Base-by-base conservation (phyloP, 92 coral and sea anemone species). In the Porites divaricata region DNA sequence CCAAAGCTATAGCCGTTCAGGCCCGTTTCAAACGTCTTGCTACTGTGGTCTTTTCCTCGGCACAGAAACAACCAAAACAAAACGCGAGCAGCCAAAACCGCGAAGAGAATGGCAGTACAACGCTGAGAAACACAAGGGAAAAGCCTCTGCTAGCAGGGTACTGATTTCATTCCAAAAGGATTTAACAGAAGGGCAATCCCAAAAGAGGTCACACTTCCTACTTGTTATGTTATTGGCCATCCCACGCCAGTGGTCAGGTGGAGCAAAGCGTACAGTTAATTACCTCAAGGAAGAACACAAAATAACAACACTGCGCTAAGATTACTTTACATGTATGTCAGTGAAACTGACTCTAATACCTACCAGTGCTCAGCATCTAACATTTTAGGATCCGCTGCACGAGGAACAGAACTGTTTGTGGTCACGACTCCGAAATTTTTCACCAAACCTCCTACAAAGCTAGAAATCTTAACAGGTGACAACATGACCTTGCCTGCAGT, bases 141-240 rank as follows among this genome's bases (percentile, higher is more conserved):
- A n/a, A n/a, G n/a, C n/a, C n/a, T n/a, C n/a, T n/a, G n/a, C n/a
- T n/a, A n/a, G n/a, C n/a, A n/a, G n/a, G n/a, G n/a, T n/a, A n/a
- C n/a, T n/a, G n/a, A n/a, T n/a, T n/a, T n/a, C n/a, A n/a, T n/a
- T n/a, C n/a, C n/a, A n/a, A n/a, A n/a, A n/a, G n/a, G n/a, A n/a
- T n/a, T n/a, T n/a, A n/a, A n/a, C n/a, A n/a, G n/a, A n/a, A n/a
- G n/a, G n/a, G n/a, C n/a, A n/a, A n/a, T n/a, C n/a, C n/a, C n/a
- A n/a, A n/a, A n/a, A n/a, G n/a, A n/a, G n/a, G n/a, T 83, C 73
- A 72, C 81, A 24, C 65, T 83, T 49, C 87, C 87, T 2, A 74
- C 79, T 2, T 83, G 87, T 58, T 64, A 74, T 51, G 87, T 50
- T 51, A 58, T 12, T 17, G 87, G 87, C 17, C 72, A 83, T 62